phyloP scores from a whole-genome alignment of 2,888 invertebrate genomes.

The Spilosoma lubricipeda region DNA sequence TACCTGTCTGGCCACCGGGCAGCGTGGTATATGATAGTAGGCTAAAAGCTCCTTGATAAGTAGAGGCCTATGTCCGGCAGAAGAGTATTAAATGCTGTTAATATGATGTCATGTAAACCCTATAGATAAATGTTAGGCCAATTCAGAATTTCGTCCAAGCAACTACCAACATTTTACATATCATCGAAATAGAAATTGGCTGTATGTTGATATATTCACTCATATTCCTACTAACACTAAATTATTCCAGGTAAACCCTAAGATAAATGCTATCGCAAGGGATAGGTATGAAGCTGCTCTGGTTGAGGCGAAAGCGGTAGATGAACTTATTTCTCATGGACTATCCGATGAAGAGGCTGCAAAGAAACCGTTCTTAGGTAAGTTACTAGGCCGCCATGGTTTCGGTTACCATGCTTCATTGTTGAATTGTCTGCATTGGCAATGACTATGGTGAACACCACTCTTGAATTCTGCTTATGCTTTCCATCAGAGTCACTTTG shows the following conservation, averaged over 20 bases:
- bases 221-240: too few relatives aligned
- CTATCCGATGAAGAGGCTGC: constrained; percentile 87
- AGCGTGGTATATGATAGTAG: too few relatives aligned
- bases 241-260: constrained; percentile 86
- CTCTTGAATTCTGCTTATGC: too few relatives aligned
- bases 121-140: background rate
- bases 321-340: constrained; percentile 88
- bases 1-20: too few relatives aligned
- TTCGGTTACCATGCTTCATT: too few relatives aligned
- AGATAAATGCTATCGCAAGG: constrained; percentile 93
- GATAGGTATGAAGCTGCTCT: constrained; percentile 92
- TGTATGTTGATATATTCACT: background rate
- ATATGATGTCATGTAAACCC: too few relatives aligned
- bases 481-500: too few relatives aligned
- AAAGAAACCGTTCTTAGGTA: constrained; percentile 91
- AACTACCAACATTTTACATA: background rate
- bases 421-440: too few relatives aligned
- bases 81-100: too few relatives aligned
- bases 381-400: constrained; percentile 7
- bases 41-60: too few relatives aligned
- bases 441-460: too few relatives aligned
- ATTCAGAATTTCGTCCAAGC: background rate
- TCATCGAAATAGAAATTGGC: background rate
- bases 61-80: too few relatives aligned
- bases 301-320: constrained; percentile 91